These are phyloP conservation scores for Neoscelio sp. DNA, from an alignment of 2,888 invertebrate species.

Conservation along the genomic window DNA sequence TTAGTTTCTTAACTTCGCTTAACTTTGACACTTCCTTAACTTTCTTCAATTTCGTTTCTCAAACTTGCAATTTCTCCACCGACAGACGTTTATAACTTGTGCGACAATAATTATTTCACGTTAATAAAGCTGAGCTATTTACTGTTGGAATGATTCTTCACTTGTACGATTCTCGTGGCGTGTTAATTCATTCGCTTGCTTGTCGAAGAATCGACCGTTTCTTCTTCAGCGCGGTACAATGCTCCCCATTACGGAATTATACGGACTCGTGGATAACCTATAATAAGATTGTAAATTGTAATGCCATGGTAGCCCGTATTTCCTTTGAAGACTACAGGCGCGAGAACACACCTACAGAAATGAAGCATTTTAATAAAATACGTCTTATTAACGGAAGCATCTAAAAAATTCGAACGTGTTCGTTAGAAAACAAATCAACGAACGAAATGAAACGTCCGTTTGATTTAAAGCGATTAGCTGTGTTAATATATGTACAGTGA, in stretches of 20 bases:
- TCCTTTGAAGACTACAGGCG: slow-evolving; percentile 1
- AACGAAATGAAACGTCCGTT: too few relatives aligned
- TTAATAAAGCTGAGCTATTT: background rate
- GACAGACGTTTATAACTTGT: too few relatives aligned
- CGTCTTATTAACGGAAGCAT: too few relatives aligned
- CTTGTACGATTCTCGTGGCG: slow-evolving; percentile 7
- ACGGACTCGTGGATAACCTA: slow-evolving; percentile 10
- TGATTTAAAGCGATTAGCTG: too few relatives aligned
- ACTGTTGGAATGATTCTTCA: slow-evolving; percentile 15
- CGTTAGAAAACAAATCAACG: too few relatives aligned
- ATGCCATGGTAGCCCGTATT: slow-evolving; percentile 1
- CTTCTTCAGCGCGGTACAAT: slow-evolving; percentile 26
- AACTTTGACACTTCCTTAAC: too few relatives aligned
- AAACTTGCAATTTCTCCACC: too few relatives aligned
- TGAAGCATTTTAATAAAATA: too few relatives aligned
- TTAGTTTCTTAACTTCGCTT: too few relatives aligned
- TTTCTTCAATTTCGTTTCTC: too few relatives aligned
- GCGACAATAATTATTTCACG: slow-evolving; percentile 4
- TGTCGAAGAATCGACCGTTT: slow-evolving; percentile 10
- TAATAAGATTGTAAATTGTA: slow-evolving; percentile 20
- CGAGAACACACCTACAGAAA: slow-evolving; percentile 2
- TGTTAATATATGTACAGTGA: background rate
- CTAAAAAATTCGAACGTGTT: too few relatives aligned
- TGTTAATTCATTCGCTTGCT: slow-evolving; percentile 26
- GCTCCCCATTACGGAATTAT: slow-evolving; percentile 36